Conservation (phyloP, 2,888 invertebrate genomes). For the Acanthoscelides obtectus region DNA sequence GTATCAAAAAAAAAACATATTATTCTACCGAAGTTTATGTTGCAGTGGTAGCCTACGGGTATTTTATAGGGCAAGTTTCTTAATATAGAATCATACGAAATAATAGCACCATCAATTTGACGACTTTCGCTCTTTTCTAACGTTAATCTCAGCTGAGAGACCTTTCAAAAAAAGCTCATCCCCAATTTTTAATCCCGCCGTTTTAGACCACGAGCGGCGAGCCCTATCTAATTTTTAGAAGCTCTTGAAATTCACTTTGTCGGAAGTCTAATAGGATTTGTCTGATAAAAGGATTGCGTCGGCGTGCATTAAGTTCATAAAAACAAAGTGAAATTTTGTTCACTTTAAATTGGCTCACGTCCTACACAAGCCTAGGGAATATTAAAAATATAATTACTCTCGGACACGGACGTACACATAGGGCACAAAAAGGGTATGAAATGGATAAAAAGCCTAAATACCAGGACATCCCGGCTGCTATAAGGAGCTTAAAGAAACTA, state of each 20-base stretch:
- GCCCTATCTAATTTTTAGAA: conserved; percentile 31
- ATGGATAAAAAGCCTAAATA: too few relatives aligned
- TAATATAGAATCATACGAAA: too few relatives aligned
- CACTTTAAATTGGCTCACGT: conserved; percentile 22
- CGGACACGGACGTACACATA: background rate
- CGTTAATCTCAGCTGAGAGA: too few relatives aligned
- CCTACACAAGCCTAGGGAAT: conserved; percentile 11
- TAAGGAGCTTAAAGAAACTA: too few relatives aligned
- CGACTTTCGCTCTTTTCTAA: too few relatives aligned
- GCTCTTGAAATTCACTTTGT: conserved; percentile 38
- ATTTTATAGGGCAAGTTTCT: too few relatives aligned
- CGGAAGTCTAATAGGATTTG: conserved; percentile 32
- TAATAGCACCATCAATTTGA: too few relatives aligned
- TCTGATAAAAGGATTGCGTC: conserved; percentile 32
- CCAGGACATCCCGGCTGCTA: too few relatives aligned
- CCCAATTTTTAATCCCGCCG: background rate
- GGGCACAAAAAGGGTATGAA: too few relatives aligned
- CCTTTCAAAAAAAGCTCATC: background rate
- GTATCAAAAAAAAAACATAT: too few relatives aligned
- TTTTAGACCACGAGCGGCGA: background rate
- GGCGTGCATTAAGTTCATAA: conserved; percentile 26
- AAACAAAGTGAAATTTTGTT: conserved; percentile 24
- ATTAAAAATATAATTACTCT: conserved; percentile 16
- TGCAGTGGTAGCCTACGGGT: too few relatives aligned
- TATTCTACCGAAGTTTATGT: too few relatives aligned